Evolutionary conservation across 1,140 invertebrate species (phyloP).

Genomic region (Maconellicoccus hirsutus): DNA sequence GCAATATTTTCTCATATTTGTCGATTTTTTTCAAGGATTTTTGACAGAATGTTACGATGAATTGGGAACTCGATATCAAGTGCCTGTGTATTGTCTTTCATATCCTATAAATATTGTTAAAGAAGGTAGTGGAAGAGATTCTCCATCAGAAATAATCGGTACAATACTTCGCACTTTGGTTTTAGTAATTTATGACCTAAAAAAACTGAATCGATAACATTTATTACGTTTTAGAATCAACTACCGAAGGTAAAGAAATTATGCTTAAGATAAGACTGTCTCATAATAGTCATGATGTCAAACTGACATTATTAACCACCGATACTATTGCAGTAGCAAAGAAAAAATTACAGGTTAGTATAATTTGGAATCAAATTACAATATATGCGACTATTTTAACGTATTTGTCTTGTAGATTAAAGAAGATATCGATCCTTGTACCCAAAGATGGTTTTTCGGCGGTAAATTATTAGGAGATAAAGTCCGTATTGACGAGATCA

Average conservation of each 20-base stretch:
- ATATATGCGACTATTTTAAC: not conserved
- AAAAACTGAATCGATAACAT: not conserved
- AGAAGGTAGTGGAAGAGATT: constrained; percentile 69
- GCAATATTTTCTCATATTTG: not conserved
- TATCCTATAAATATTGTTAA: constrained; percentile 88
- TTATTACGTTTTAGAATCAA: constrained; percentile 44
- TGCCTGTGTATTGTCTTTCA: constrained; percentile 90
- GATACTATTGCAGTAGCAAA: constrained; percentile 82
- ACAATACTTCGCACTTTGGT: constrained; percentile 12
- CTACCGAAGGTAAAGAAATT: constrained; percentile 69
- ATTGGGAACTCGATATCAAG: constrained; percentile 84
- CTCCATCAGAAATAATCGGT: constrained; percentile 66
- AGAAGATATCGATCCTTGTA: constrained; percentile 67
- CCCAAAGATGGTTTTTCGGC: constrained; percentile 88
- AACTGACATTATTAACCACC: constrained; percentile 68
- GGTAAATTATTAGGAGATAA: constrained; percentile 85
- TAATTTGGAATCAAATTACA: not conserved
- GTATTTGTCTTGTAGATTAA: constrained; percentile 51
- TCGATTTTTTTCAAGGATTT: constrained; percentile 45
- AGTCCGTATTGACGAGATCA: constrained; percentile 75
- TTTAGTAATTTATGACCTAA: not conserved
- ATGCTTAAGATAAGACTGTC: constrained; percentile 76
- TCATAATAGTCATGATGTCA: constrained; percentile 72
- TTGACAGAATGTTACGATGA: constrained; percentile 95
- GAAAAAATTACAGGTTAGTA: constrained; percentile 67